Conservation (phyloP, 2,113 vertebrate genomes). For the Ailuropoda melanoleuca region DNA sequence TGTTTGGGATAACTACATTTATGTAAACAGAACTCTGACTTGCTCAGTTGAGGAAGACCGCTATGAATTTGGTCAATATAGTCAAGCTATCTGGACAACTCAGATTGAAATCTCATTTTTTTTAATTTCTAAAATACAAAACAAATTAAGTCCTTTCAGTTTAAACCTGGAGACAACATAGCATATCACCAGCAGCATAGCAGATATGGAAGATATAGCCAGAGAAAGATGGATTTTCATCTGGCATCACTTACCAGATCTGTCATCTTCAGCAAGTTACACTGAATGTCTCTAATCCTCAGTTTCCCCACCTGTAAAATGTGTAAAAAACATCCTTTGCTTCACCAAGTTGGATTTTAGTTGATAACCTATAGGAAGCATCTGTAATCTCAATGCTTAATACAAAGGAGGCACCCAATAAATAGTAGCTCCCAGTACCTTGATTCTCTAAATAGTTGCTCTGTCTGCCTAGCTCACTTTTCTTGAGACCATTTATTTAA, state of each 20-base stretch:
- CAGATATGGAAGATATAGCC: neutral
- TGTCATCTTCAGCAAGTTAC: neutral
- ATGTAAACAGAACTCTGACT: neutral
- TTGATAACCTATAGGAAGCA: neutral
- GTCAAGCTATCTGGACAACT: neutral
- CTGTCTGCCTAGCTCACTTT: neutral
- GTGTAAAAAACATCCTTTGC: neutral
- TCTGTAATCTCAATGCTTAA: neutral
- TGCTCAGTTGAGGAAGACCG: neutral
- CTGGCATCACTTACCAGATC: neutral
- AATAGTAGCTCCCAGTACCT: neutral
- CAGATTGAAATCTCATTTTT: neutral
- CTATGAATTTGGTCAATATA: neutral
- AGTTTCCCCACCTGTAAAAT: neutral
- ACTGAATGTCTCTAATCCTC: neutral
- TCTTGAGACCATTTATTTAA: neutral
- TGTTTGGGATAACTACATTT: neutral
- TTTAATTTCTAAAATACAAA: neutral
- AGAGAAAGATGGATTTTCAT: neutral
- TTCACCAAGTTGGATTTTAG: neutral
- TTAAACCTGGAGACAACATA: neutral
- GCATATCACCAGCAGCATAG: neutral
- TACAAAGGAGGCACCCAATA: neutral
- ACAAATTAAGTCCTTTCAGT: neutral
- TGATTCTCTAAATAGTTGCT: neutral